Percentiles rank a stretch among this genome's conserved stretches.
phyloP scores from a whole-genome alignment of 2,113 vertebrate genomes.

The Nothobranchius kuhntae region DNA sequence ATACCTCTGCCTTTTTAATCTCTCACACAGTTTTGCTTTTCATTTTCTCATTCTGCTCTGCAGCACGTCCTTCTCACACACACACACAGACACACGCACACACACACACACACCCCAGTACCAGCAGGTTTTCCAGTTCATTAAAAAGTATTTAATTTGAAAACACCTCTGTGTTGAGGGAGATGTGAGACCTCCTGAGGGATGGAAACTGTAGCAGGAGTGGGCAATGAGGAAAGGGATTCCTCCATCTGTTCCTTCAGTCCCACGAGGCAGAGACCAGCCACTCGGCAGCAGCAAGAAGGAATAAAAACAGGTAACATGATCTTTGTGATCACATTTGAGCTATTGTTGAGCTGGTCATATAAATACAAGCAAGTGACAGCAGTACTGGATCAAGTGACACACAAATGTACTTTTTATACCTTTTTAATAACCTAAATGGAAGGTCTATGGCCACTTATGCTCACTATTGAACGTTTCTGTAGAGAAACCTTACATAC shows the following conservation, averaged over 20 bases:
- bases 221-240: slow-evolving; percentile 65
- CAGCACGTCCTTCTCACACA: slow-evolving; percentile 9
- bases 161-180: slow-evolving; percentile 75
- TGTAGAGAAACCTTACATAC: too few species aligned
- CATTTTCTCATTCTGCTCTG: slow-evolving; percentile 47
- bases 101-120: slow-evolving; percentile 24
- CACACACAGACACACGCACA: slow-evolving; percentile 11
- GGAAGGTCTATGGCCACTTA: too few species aligned
- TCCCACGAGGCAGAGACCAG: slow-evolving; percentile 36
- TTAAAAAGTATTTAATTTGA: slow-evolving; percentile 79
- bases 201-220: slow-evolving; percentile 63
- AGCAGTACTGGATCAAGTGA: neutral
- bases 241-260: slow-evolving; percentile 71
- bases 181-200: slow-evolving; percentile 62
- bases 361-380: slow-evolving; percentile 18
- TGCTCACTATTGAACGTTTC: too few species aligned
- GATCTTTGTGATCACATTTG: slow-evolving; percentile 31
- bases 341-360: slow-evolving; percentile 2
- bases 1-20: slow-evolving; percentile 71
- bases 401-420: neutral
- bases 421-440: too few species aligned
- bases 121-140: slow-evolving; percentile 71
- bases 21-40: slow-evolving; percentile 55
- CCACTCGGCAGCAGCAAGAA: slow-evolving; percentile 4
- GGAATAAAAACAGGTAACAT: slow-evolving; percentile 5